These are phyloP conservation scores for Ciconia maguari DNA, from an alignment of 2,113 vertebrate genomes.

Conservation along the genomic window DNA sequence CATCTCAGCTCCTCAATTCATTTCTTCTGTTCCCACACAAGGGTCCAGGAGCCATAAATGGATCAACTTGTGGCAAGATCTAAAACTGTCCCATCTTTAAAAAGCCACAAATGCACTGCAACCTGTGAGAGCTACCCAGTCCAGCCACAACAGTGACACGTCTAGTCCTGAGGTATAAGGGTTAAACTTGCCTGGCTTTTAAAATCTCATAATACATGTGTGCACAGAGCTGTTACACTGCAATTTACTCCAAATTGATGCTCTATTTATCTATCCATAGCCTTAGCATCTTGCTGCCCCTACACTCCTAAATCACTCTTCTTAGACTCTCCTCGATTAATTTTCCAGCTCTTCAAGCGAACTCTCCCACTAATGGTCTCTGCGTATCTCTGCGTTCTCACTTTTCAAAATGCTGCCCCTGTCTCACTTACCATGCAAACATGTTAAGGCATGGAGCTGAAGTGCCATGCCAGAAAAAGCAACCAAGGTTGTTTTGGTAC, in stretches of 20 bases:
- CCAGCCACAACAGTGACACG: not conserved
- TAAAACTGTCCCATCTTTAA: not conserved
- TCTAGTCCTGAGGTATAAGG: not conserved
- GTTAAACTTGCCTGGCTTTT: not conserved
- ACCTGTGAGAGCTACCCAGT: not conserved
- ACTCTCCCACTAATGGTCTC: not conserved
- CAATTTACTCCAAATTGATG: constrained; percentile 24
- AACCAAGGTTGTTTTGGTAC: constrained; percentile 19
- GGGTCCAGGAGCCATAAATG: not conserved
- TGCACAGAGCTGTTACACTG: constrained; percentile 15
- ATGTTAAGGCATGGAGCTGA: not conserved
- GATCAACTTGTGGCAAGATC: not conserved
- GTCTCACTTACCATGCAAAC: not conserved
- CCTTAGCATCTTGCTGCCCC: not conserved
- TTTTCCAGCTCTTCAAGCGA: not conserved
- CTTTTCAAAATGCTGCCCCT: not conserved
- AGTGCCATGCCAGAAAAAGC: constrained; percentile 34
- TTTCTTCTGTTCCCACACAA: not conserved
- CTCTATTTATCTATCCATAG: constrained; percentile 16
- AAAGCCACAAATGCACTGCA: not conserved
- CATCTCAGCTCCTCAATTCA: not conserved
- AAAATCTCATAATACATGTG: not conserved
- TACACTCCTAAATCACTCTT: constrained; percentile 7
- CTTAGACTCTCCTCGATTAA: not conserved
- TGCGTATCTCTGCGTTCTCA: not conserved